These are phyloP conservation scores for Aethes cnicana DNA, from an alignment of 2,888 invertebrate species.

Conservation along the genomic window DNA sequence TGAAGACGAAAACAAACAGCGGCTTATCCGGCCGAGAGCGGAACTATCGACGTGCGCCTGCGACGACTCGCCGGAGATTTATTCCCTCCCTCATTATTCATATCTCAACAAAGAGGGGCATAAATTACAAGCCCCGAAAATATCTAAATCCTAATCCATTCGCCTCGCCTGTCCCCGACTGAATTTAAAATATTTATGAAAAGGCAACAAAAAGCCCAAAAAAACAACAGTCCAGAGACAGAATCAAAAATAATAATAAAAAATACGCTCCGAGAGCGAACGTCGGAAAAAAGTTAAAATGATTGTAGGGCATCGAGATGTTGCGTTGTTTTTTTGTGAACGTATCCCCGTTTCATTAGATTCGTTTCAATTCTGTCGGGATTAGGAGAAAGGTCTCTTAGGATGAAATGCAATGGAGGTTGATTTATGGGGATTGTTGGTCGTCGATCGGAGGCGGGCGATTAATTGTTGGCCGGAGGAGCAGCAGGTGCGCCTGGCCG, in stretches of 20 bases:
- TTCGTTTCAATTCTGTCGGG: constrained; percentile 78
- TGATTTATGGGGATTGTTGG: constrained; percentile 74
- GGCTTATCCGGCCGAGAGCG: constrained; percentile 14
- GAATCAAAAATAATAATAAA: constrained; percentile 74
- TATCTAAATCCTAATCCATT: constrained; percentile 82
- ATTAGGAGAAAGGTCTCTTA: constrained; percentile 76
- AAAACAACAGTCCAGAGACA: constrained; percentile 67
- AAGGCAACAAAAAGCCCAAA: constrained; percentile 67
- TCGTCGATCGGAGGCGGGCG: constrained; percentile 65
- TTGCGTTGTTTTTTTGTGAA: constrained; percentile 57
- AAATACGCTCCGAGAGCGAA: constrained; percentile 70
- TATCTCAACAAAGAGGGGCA: constrained; percentile 77
- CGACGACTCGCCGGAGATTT: constrained; percentile 49
- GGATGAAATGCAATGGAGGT: constrained; percentile 72
- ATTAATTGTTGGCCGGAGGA: constrained; percentile 63
- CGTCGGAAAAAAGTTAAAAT: constrained; percentile 78
- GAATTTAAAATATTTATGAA: constrained; percentile 82
- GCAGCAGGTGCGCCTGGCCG: constrained; percentile 12
- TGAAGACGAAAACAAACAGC: constrained; percentile 29
- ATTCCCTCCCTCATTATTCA: constrained; percentile 74
- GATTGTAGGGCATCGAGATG: constrained; percentile 76
- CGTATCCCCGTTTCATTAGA: constrained; percentile 77
- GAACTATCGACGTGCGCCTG: constrained; percentile 48
- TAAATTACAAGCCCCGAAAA: constrained; percentile 79
- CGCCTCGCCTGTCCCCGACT: constrained; percentile 75